A percentile compares a stretch with the other conserved stretches of the same genome.
Conservation (phyloP, 2,113 vertebrate genomes). For the Hippolais icterina region DNA sequence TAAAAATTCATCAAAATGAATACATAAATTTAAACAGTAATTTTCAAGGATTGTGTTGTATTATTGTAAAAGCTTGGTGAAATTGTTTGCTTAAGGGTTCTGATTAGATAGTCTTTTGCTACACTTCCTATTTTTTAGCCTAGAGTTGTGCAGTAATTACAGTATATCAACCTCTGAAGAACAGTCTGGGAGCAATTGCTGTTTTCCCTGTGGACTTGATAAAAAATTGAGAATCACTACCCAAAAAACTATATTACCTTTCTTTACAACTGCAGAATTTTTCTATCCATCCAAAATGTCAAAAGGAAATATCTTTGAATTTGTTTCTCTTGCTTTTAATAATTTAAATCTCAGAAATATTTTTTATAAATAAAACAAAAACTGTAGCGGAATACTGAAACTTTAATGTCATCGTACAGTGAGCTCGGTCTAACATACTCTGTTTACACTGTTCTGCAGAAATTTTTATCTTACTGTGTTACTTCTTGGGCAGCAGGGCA, state of each 20-base stretch:
- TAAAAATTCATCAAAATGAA: conserved; percentile 10
- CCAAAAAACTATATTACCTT: conserved; percentile 23
- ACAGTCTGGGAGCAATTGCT: background rate
- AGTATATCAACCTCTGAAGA: conserved; percentile 48
- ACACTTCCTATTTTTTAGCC: background rate
- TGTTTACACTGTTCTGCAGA: conserved; percentile 17
- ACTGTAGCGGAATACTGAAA: conserved; percentile 30
- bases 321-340: conserved; percentile 58
- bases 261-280: conserved; percentile 34
- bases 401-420: conserved; percentile 15
- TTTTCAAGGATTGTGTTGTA: background rate
- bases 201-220: conserved; percentile 31
- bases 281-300: conserved; percentile 21
- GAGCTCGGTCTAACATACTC: conserved; percentile 16
- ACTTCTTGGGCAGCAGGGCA: background rate
- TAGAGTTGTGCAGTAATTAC: conserved; percentile 35
- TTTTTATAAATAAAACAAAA: conserved; percentile 69
- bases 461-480: conserved; percentile 12
- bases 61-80: background rate
- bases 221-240: conserved; percentile 48
- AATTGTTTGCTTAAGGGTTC: background rate
- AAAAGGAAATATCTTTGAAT: conserved; percentile 54
- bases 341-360: conserved; percentile 56
- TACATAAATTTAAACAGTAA: background rate
- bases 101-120: background rate